These are phyloP conservation scores for Gymnocypris eckloni DNA, from an alignment of 2,797 vertebrate genomes.

Conservation along the genomic window DNA sequence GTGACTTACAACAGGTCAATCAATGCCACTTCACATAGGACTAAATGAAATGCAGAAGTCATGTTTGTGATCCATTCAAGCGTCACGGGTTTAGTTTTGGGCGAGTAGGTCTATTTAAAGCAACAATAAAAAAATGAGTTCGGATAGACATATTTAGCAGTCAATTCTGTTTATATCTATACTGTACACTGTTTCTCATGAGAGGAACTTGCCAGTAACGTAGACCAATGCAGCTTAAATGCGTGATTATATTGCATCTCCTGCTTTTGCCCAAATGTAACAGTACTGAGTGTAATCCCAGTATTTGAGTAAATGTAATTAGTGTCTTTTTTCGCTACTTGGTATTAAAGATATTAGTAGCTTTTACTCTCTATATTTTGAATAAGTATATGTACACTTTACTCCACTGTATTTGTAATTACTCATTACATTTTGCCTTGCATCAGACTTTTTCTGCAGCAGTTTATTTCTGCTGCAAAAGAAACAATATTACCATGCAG, in stretches of 20 bases:
- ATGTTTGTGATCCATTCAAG: not conserved
- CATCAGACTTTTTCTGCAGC: too few relatives aligned
- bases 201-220: constrained; percentile 2
- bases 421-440: too few relatives aligned
- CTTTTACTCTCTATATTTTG: not conserved
- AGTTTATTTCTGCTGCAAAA: too few relatives aligned
- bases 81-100: not conserved
- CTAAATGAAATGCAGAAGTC: not conserved
- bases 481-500: not conserved
- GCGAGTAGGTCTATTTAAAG: not conserved
- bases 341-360: not conserved
- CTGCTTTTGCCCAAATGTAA: not conserved
- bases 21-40: not conserved
- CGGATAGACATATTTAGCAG: not conserved
- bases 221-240: not conserved
- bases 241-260: not conserved
- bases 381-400: not conserved
- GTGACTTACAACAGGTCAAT: constrained; percentile 13
- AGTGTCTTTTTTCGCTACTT: not conserved
- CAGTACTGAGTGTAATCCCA: not conserved
- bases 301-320: not conserved
- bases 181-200: not conserved
- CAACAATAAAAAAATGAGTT: not conserved
- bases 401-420: not conserved
- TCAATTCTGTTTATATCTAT: not conserved